Percentiles rank a stretch among this genome's conserved stretches.
phyloP scores from a whole-genome alignment of 1,140 invertebrate species.

The Brachionus paranguensis region DNA sequence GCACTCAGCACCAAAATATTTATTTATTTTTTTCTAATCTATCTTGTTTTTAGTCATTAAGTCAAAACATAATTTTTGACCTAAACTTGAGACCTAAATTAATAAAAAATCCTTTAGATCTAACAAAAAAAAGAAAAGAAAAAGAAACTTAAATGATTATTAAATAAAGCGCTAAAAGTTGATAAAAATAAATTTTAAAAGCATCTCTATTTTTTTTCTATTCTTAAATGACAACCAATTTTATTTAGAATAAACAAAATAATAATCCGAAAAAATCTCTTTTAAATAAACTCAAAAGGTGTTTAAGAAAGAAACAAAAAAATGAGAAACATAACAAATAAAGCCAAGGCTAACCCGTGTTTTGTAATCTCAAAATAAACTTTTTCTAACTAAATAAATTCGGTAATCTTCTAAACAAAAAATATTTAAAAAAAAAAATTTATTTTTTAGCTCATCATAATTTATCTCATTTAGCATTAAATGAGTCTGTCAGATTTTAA shows the following conservation, averaged over 20 bases:
- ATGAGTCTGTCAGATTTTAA: neutral
- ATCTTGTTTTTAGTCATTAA: neutral
- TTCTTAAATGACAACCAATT: neutral
- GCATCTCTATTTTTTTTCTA: neutral
- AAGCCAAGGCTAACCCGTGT: neutral
- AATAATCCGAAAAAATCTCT: neutral
- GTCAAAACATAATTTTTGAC: neutral
- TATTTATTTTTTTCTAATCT: neutral
- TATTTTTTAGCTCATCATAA: neutral
- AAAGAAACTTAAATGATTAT: neutral
- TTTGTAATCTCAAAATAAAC: neutral
- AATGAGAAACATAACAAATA: neutral
- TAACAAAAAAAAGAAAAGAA: too few species aligned
- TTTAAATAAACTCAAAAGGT: neutral
- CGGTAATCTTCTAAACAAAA: neutral
- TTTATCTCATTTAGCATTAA: neutral
- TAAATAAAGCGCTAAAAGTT: neutral
- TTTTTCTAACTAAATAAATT: neutral
- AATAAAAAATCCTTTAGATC: neutral
- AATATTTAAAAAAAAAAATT: neutral
- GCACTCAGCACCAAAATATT: neutral
- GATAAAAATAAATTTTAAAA: neutral
- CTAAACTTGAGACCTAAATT: neutral
- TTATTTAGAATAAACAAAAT: neutral
- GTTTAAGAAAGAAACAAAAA: neutral